Evolutionary conservation across 64 coral and sea anemone genomes (phyloP).

Genomic region (Montipora efflorescens): DNA sequence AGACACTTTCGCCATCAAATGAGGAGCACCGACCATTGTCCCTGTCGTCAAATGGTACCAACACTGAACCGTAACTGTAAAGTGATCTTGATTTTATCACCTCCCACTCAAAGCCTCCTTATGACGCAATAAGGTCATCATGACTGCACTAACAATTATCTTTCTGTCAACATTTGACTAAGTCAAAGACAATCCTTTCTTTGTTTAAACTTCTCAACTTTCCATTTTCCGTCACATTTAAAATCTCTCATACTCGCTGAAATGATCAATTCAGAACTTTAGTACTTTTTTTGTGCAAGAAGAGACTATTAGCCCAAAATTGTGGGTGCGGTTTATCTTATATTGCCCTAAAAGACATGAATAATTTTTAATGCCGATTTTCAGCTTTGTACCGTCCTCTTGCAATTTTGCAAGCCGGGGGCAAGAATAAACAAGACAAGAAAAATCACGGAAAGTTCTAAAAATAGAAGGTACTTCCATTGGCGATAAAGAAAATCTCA

Average conservation of each 20-base stretch:
- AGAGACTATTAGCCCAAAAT: too few species aligned
- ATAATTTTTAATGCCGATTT: too few species aligned
- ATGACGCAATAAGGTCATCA: slow-evolving; percentile 4
- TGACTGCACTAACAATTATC: neutral
- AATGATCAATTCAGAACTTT: neutral
- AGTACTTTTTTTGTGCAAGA: neutral
- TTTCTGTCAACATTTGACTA: neutral
- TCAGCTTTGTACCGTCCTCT: too few species aligned
- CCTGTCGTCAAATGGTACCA: slow-evolving; percentile 42
- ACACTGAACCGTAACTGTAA: neutral
- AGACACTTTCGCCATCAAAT: slow-evolving; percentile 13
- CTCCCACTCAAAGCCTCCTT: neutral
- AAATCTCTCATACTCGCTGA: slow-evolving; percentile 10
- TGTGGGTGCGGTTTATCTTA: too few species aligned
- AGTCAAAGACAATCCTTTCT: neutral
- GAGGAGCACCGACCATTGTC: neutral
- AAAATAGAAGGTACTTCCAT: too few species aligned
- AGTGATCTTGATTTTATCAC: neutral
- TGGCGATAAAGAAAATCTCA: too few species aligned
- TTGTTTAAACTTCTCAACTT: slow-evolving; percentile 11
- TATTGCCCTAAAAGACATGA: too few species aligned
- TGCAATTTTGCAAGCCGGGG: too few species aligned
- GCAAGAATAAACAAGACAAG: too few species aligned
- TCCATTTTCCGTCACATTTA: slow-evolving; percentile 25
- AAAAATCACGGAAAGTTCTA: too few species aligned